Conservation (phyloP, 2,113 vertebrate species). For the Centrocercus urophasianus region DNA sequence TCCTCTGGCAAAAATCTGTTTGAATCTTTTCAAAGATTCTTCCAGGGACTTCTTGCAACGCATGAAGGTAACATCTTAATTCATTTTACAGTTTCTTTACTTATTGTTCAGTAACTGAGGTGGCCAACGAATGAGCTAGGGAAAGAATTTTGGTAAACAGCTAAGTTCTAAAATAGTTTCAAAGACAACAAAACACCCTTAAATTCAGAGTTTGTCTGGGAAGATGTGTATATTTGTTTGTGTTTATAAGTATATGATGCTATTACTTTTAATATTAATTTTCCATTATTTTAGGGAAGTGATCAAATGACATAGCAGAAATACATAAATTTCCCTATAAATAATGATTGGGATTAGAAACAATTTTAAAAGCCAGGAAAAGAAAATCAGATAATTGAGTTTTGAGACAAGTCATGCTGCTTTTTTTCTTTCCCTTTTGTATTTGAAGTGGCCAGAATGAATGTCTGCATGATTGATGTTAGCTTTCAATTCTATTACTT, state of each 20-base stretch:
- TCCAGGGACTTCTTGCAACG: neutral
- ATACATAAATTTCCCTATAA: neutral
- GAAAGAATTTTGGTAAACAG: neutral
- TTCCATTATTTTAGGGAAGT: neutral
- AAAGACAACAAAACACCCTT: neutral
- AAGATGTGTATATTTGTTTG: neutral
- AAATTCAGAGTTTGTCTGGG: neutral
- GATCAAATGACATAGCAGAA: neutral
- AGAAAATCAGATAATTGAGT: neutral
- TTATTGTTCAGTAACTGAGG: neutral
- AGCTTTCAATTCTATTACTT: slow-evolving; percentile 38
- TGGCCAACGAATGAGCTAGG: neutral
- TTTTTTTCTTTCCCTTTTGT: neutral
- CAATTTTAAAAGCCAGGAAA: neutral
- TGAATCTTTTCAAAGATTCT: neutral
- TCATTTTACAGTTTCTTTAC: neutral
- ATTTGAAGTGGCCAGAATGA: neutral
- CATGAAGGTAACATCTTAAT: neutral
- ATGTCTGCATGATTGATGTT: slow-evolving; percentile 11
- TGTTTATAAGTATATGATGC: neutral
- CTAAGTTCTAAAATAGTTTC: neutral
- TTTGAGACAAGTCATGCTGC: neutral
- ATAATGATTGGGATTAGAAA: neutral
- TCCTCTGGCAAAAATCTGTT: slow-evolving; percentile 5
- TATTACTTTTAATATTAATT: neutral